Conservation (phyloP, 2,888 invertebrate genomes). For the Subacronicta megacephala region DNA sequence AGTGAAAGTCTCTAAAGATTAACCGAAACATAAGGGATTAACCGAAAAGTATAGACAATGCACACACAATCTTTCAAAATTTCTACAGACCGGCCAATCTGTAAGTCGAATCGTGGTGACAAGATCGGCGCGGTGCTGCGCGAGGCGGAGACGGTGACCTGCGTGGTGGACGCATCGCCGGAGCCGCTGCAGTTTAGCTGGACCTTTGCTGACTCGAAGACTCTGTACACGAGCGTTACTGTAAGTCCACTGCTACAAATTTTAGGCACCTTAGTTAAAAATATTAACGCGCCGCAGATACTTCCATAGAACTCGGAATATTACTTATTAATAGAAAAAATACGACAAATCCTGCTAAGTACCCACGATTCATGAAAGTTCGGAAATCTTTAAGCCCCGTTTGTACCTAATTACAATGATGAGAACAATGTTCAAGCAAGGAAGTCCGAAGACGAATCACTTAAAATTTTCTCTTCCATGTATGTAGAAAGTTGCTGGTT, state of each 20-base stretch:
- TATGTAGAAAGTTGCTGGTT: slow-evolving; percentile 70
- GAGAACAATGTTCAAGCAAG: too few species aligned
- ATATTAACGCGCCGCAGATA: not conserved
- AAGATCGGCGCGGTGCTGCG: slow-evolving; percentile 65
- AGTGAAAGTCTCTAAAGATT: too few species aligned
- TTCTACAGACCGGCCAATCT: slow-evolving; percentile 72
- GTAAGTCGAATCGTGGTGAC: slow-evolving; percentile 65
- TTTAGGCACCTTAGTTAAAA: too few species aligned
- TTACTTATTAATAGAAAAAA: too few species aligned
- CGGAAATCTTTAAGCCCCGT: too few species aligned
- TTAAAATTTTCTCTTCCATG: not conserved
- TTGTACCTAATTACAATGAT: too few species aligned
- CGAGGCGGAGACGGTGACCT: slow-evolving; percentile 71
- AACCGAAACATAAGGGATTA: too few species aligned
- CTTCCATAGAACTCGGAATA: too few species aligned
- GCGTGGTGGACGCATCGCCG: slow-evolving; percentile 75
- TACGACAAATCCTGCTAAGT: too few species aligned
- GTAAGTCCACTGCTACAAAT: slow-evolving; percentile 51
- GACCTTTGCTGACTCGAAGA: slow-evolving; percentile 77
- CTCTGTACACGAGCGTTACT: slow-evolving; percentile 72
- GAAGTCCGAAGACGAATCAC: too few species aligned
- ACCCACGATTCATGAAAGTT: too few species aligned
- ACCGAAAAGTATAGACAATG: too few species aligned
- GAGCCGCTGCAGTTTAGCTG: slow-evolving; percentile 78
- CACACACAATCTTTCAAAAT: not conserved